Evolutionary conservation across 92 coral and sea anemone species (phyloP), one percentile per base, ranked within the genome.

Genomic region (Palythoa caribaeorum): DNA sequence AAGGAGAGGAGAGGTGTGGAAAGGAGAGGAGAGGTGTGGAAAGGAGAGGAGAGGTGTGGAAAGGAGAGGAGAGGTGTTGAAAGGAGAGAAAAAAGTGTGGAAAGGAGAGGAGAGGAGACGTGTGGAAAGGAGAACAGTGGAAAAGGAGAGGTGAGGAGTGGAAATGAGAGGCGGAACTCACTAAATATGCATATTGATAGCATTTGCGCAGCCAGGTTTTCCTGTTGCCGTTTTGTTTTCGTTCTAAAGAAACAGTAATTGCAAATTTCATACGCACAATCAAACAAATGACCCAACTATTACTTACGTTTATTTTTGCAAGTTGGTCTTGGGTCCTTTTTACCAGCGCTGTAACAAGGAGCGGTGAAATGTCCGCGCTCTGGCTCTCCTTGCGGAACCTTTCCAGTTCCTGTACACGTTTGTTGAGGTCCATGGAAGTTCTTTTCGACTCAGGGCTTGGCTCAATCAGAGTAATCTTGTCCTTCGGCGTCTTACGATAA

Each of bases 351-450:
- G 86, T 81, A 28, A 81, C 86, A 0, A 81, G 71, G 14, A 81
- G 76, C 13, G 86, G 86, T 21, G 86, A 81, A 17, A 81, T 66
- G 47, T 81, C 76, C 20, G 86, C 86, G 62, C 86, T 91, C 38
- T 85, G 93, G 38, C 98, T 95, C 52, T 95, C 98, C n/a, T 73
- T 86, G 35, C 98, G 94, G 74, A 95, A 95, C 84, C 39, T 89
- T 52, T 89, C 80, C 15, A 95, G 88, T 83, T 95, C 98, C 38
- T 69, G 38, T 0, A 95, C 91, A 14, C 98, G 88, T 28, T 86
- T 93, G 69, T 84, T 71, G 36, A 95, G 94, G 65, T 91, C 98
- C 2, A n/a, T 15, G 10, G 92, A 83, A 1, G 98, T 95, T 55
- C 87, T 90, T 88, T 90, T 77, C 0, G 96, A 88, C 72, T 93